Evolutionary conservation across 2,113 vertebrate genomes (phyloP), one percentile per base, ranked within the genome.

Genomic region (Tursiops truncatus): DNA sequence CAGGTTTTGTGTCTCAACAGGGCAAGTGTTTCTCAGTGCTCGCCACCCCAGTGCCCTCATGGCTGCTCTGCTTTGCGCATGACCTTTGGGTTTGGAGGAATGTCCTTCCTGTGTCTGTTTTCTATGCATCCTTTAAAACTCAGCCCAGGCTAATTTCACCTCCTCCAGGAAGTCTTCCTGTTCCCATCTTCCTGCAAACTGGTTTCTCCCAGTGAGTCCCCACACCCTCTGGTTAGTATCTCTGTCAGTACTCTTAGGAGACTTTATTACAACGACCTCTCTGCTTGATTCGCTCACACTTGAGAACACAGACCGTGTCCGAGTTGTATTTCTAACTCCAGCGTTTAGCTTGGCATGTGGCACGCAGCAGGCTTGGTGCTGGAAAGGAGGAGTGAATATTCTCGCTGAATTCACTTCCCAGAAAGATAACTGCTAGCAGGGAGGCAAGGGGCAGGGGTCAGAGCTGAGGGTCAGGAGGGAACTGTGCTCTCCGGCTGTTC

Each of bases 221-320:
- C 13, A 3, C 6, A 0, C 23, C 13, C 12, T 6, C 25, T 25
- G 26, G 2, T 0, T 10, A 2, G 3, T 11, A 11, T 13, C 6
- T 74, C 36, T 33, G 10, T 65, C 25, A 5, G n/a, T 4, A 23
- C 13, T 36, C 2, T 26, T 4, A 38, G 6, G 58, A 71, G 26
- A 7, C 8, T 53, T 10, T 11, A 3, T 14, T 14, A 56, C 20
- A 21, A n/a, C 2, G 1, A 6, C 33, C 68, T 76, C 53, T 36
- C 50, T 53, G 41, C 11, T 47, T 31, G 17, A 36, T 11, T 41
- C 41, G 2, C 9, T 6, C 13, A 58, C 3, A 15, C 60, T 56
- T 28, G 17, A 58, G 6, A 33, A 47, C 28, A 58, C 28, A 53
- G 38, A 60, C 14, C 8, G 3, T 23, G 33, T 63, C 82, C n/a